Conservation (phyloP, 2,797 vertebrate genomes). For the Borostomias antarcticus region DNA sequence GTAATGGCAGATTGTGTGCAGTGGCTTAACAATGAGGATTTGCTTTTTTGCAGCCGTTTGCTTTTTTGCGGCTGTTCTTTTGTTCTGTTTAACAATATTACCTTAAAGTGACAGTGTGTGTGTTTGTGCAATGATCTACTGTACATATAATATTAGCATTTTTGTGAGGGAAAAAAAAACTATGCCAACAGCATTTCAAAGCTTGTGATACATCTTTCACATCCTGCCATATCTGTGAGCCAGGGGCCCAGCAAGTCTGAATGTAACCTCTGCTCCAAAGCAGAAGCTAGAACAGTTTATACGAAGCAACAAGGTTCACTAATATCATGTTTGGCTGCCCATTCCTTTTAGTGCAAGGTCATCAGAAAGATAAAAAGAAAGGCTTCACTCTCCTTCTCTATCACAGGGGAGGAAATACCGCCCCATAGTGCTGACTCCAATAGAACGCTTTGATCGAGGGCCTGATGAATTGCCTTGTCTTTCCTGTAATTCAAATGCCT, state of each 20-base stretch:
- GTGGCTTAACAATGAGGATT: not conserved
- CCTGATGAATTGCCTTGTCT: conserved; percentile 77
- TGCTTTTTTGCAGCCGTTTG: not conserved
- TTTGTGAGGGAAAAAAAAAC: not conserved
- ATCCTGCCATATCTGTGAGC: conserved; percentile 43
- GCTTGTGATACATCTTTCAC: conserved; percentile 58
- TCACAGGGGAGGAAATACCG: conserved; percentile 70
- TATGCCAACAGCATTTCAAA: conserved; percentile 41
- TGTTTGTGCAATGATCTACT: not conserved
- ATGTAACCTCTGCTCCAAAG: conserved; percentile 58
- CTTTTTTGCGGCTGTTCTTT: not conserved
- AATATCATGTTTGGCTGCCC: conserved; percentile 71
- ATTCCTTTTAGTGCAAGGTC: conserved; percentile 79
- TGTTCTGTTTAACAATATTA: no score
- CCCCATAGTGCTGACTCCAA: conserved; percentile 74
- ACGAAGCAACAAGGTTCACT: conserved; percentile 61
- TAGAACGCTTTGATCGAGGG: conserved; percentile 69
- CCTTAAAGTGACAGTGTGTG: not conserved
- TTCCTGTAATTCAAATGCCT: conserved; percentile 74
- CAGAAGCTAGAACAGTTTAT: conserved; percentile 48
- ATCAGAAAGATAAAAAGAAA: conserved; percentile 79
- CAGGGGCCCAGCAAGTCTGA: conserved; percentile 44
- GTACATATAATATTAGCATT: not conserved
- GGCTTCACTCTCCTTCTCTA: conserved; percentile 74
- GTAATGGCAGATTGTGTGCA: not conserved